Conservation (phyloP, 2,113 vertebrate genomes). For the Prunella fulvescens region DNA sequence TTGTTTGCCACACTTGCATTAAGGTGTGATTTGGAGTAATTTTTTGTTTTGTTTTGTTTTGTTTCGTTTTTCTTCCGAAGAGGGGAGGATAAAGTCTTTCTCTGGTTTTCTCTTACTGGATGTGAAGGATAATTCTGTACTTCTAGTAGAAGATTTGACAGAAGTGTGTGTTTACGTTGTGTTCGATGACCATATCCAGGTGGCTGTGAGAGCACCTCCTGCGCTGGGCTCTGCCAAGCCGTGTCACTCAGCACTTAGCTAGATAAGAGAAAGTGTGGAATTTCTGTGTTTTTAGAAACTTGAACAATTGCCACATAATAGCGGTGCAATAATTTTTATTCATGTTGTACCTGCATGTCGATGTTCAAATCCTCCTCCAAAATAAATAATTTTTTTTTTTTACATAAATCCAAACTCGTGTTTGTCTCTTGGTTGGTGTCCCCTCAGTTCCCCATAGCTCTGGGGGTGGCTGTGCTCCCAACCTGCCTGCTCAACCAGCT, state of each 20-base stretch:
- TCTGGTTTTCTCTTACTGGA: conserved; percentile 67
- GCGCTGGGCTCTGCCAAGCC: conserved; percentile 44
- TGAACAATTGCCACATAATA: conserved; percentile 73
- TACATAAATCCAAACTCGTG: neutral
- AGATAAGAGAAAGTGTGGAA: conserved; percentile 65
- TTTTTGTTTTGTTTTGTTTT: neutral
- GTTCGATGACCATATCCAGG: conserved; percentile 39
- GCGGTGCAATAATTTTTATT: conserved; percentile 75
- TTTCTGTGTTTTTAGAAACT: conserved; percentile 73
- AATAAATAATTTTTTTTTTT: conserved; percentile 61
- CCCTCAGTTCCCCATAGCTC: rapidly evolving
- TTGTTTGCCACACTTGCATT: conserved; percentile 49
- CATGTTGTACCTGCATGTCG: conserved; percentile 73
- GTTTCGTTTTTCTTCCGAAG: neutral
- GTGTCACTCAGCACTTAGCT: conserved; percentile 55
- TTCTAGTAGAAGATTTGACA: conserved; percentile 66
- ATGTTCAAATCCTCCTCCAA: conserved; percentile 65
- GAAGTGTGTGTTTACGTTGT: conserved; percentile 66
- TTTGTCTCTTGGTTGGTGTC: neutral
- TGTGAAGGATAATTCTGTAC: conserved; percentile 67
- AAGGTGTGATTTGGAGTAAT: conserved; percentile 55
- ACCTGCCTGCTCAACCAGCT: neutral
- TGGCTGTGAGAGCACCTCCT: conserved; percentile 39
- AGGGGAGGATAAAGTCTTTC: conserved; percentile 61
- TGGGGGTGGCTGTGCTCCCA: neutral